A percentile compares a stretch with the other conserved stretches of the same genome.
Conservation (phyloP, 2,888 invertebrate species). For the Tanypteryx hageni region DNA sequence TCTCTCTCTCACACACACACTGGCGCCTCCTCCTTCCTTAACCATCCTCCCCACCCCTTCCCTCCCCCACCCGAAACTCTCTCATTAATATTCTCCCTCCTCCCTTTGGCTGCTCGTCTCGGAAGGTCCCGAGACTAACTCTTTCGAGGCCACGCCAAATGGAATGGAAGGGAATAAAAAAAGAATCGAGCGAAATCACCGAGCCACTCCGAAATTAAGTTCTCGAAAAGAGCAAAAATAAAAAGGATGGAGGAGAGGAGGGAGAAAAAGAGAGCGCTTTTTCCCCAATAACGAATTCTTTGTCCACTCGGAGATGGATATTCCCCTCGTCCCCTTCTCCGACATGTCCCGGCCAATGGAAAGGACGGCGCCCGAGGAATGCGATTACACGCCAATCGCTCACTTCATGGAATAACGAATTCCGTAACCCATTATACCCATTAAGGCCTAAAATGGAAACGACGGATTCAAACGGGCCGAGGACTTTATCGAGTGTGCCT, state of each 20-base stretch:
- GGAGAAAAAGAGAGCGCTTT: background rate
- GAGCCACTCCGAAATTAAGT: slow-evolving; percentile 50
- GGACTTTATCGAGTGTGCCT: background rate
- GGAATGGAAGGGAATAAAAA: slow-evolving; percentile 16
- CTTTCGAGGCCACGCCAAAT: slow-evolving; percentile 6
- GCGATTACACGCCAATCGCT: slow-evolving; percentile 32
- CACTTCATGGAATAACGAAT: slow-evolving; percentile 22
- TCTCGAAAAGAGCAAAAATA: background rate
- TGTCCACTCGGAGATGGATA: slow-evolving; percentile 18
- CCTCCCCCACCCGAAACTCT: slow-evolving; percentile 1
- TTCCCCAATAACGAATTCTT: slow-evolving; percentile 59
- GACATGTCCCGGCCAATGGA: background rate
- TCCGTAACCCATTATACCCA: background rate
- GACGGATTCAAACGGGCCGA: slow-evolving; percentile 1
- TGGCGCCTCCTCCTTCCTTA: slow-evolving; percentile 11
- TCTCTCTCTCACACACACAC: background rate
- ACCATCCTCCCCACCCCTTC: background rate
- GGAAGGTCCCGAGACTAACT: background rate
- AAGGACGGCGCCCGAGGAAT: background rate
- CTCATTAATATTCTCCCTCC: slow-evolving; percentile 59
- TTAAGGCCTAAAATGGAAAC: slow-evolving; percentile 3
- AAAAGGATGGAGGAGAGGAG: background rate
- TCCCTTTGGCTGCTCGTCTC: background rate
- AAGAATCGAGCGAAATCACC: slow-evolving; percentile 28
- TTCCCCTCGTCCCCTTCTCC: too few species aligned